These are phyloP conservation scores for Amphipoea oculea DNA, from an alignment of 2,888 invertebrate genomes.

Conservation along the genomic window DNA sequence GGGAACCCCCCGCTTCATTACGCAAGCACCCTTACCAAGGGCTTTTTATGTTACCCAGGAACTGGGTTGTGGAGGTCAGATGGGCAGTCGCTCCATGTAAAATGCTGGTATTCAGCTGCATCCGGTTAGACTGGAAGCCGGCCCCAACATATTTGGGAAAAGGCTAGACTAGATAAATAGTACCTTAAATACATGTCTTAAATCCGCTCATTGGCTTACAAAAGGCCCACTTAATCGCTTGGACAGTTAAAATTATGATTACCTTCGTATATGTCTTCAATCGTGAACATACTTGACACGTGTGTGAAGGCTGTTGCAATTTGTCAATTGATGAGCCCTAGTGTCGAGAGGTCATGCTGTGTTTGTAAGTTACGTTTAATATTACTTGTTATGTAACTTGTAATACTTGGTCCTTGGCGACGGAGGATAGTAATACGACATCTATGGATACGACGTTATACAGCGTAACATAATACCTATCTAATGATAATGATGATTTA, in stretches of 20 bases:
- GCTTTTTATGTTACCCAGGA: background rate
- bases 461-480: background rate
- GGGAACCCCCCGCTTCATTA: no score
- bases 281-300: slow-evolving; percentile 51
- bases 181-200: background rate
- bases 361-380: slow-evolving; percentile 64
- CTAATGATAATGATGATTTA: background rate
- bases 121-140: background rate
- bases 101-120: background rate
- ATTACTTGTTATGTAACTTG: slow-evolving; percentile 22
- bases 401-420: background rate
- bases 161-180: background rate
- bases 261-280: slow-evolving; percentile 14
- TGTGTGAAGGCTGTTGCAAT: slow-evolving; percentile 59
- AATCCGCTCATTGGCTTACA: slow-evolving; percentile 7
- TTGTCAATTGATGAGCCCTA: slow-evolving; percentile 64
- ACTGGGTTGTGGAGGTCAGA: background rate
- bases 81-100: background rate
- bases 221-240: slow-evolving; percentile 28
- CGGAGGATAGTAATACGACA: background rate
- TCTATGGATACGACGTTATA: background rate
- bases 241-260: slow-evolving; percentile 30
- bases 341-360: slow-evolving; percentile 64
- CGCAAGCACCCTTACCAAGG: background rate
- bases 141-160: background rate